These are phyloP conservation scores for Danaus chrysippus DNA, from an alignment of 2,888 invertebrate species.

Conservation along the genomic window DNA sequence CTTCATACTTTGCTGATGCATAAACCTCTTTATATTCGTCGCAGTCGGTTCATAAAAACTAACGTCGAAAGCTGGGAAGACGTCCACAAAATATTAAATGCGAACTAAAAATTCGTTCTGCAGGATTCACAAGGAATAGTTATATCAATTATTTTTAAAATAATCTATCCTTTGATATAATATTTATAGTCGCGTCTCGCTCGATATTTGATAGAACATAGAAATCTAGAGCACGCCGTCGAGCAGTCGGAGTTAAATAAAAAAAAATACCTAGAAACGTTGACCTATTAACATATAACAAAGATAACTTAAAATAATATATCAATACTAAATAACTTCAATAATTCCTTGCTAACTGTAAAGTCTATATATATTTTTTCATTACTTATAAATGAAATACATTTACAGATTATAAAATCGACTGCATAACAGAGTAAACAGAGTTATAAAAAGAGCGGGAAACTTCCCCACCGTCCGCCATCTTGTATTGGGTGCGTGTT, in stretches of 20 bases:
- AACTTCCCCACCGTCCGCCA: conserved; percentile 62
- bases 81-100: too few species aligned
- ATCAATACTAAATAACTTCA: not conserved
- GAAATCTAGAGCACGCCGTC: conserved; percentile 25
- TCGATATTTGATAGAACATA: conserved; percentile 9
- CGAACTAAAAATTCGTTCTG: too few species aligned
- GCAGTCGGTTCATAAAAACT: too few species aligned
- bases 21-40: too few species aligned
- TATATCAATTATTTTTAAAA: too few species aligned
- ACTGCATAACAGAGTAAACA: conserved; percentile 16
- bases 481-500: conserved; percentile 59
- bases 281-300: conserved; percentile 15
- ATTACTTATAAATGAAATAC: not conserved
- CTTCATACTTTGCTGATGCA: too few species aligned
- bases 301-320: not conserved
- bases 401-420: conserved; percentile 13
- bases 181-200: too few species aligned
- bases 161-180: too few species aligned
- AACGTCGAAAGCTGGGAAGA: too few species aligned
- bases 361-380: not conserved
- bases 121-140: too few species aligned
- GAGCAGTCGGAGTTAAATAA: conserved; percentile 23
- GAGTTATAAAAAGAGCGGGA: conserved; percentile 61
- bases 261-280: conserved; percentile 16
- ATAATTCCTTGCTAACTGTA: not conserved